These are phyloP conservation scores for Centropus unirufus DNA, from an alignment of 2,113 vertebrate genomes.

Conservation along the genomic window DNA sequence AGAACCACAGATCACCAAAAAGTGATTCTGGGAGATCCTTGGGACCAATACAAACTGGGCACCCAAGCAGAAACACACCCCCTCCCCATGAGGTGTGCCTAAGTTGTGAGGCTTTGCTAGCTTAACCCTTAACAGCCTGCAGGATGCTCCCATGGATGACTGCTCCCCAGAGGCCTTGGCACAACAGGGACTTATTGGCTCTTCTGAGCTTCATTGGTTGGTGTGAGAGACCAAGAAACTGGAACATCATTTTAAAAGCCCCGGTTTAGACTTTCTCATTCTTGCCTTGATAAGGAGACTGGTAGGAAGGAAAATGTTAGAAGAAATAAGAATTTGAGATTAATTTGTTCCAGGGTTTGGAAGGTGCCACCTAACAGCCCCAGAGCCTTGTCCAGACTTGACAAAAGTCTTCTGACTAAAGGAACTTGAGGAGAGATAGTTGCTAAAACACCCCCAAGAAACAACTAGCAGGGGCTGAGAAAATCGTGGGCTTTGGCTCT, in stretches of 20 bases:
- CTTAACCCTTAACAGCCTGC: not conserved
- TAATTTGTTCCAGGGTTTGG: not conserved
- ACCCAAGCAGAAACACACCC: not conserved
- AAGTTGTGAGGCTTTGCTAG: not conserved
- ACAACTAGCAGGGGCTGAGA: not conserved
- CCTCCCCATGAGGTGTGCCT: accelerated
- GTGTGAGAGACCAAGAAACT: not conserved
- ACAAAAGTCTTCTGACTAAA: not conserved
- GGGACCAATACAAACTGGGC: not conserved
- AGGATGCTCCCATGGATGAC: accelerated
- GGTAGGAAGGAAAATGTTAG: not conserved
- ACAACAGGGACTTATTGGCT: not conserved
- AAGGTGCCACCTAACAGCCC: not conserved
- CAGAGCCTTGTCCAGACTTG: not conserved
- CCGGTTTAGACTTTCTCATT: not conserved
- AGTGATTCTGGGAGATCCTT: not conserved
- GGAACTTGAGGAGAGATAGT: not conserved
- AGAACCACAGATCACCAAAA: not conserved
- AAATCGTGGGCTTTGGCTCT: not conserved
- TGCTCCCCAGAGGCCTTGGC: not conserved
- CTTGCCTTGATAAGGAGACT: not conserved
- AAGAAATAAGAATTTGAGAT: not conserved
- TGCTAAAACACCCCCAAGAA: not conserved
- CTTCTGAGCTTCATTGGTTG: not conserved
- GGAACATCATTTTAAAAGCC: not conserved